Percentiles rank a stretch among this genome's conserved stretches.
Conservation (phyloP, 2,113 vertebrate genomes). For the Nerophis lumbriciformis region DNA sequence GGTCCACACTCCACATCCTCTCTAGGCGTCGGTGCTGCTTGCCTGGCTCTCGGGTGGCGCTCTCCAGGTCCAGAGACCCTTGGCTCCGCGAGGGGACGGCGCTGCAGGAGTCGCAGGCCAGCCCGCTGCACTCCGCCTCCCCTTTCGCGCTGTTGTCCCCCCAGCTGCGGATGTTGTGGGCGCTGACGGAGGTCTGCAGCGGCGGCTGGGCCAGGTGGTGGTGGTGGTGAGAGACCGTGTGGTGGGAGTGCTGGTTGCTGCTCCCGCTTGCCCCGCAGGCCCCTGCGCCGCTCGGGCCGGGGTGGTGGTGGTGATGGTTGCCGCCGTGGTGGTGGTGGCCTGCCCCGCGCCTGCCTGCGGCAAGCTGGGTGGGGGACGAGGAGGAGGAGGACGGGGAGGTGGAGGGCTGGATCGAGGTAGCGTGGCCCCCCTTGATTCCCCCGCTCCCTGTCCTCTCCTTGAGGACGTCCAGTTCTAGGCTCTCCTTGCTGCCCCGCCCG, state of each 20-base stretch:
- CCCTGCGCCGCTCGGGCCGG: conserved; percentile 33
- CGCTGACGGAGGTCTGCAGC: conserved; percentile 75
- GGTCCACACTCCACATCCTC: conserved; percentile 90
- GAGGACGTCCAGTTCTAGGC: conserved; percentile 87
- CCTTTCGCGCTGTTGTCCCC: conserved; percentile 73
- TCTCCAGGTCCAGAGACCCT: conserved; percentile 84
- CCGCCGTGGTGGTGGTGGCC: conserved; percentile 39
- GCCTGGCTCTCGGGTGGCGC: conserved; percentile 73
- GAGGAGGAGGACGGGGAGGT: conserved; percentile 61
- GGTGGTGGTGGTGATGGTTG: conserved; percentile 57
- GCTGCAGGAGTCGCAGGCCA: conserved; percentile 80
- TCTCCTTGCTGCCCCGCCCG: conserved; percentile 75
- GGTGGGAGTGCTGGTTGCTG: conserved; percentile 49
- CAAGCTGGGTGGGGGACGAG: conserved; percentile 63
- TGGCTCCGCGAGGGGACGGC: conserved; percentile 77
- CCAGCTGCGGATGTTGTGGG: conserved; percentile 77
- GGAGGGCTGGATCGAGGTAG: conserved; percentile 51
- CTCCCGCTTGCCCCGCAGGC: conserved; percentile 31
- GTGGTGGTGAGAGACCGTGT: conserved; percentile 55
- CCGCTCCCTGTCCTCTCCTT: conserved; percentile 71
- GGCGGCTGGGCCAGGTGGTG: conserved; percentile 72
- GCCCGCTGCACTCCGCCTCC: conserved; percentile 71
- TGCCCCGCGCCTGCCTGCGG: conserved; percentile 34
- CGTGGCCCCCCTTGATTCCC: conserved; percentile 40
- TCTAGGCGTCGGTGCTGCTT: conserved; percentile 84